Evolutionary conservation across 2,888 invertebrate species (phyloP).

Genomic region (Deilephila elpenor): DNA sequence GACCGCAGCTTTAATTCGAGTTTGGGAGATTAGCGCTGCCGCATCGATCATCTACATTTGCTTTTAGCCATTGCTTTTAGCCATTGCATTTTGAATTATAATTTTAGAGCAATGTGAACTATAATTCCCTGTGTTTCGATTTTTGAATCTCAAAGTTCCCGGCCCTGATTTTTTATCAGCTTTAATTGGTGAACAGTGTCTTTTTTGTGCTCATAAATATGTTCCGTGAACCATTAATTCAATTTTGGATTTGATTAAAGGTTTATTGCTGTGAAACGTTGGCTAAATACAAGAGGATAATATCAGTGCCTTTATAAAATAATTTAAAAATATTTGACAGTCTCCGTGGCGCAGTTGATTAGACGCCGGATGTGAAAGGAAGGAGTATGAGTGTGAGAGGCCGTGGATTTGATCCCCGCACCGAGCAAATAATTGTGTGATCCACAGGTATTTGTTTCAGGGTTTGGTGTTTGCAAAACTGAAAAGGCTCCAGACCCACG

Average conservation of each 20-base stretch:
- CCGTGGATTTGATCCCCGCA: too few species aligned
- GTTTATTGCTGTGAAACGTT: constrained; percentile 16
- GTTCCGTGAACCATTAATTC: constrained; percentile 19
- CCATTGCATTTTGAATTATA: neutral
- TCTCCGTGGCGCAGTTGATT: too few species aligned
- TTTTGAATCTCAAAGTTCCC: constrained; percentile 55
- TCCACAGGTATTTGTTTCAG: too few species aligned
- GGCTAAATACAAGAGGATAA: neutral
- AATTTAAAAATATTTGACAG: neutral
- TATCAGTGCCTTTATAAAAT: constrained; percentile 2
- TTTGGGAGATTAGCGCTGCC: constrained; percentile 53
- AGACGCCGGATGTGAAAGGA: too few species aligned
- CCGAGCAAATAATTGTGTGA: too few species aligned
- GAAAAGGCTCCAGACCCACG: too few species aligned
- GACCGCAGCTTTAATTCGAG: constrained; percentile 43
- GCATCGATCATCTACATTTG: constrained; percentile 61
- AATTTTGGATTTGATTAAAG: constrained; percentile 5
- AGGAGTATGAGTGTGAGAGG: too few species aligned
- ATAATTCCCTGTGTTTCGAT: neutral
- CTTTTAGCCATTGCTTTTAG: too few species aligned
- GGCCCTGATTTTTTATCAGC: constrained; percentile 66
- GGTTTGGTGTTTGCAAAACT: too few species aligned
- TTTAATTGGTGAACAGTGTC: constrained; percentile 59
- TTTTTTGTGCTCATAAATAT: constrained; percentile 35
- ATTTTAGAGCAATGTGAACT: neutral